These are phyloP conservation scores for Erythrolamprus reginae DNA, from an alignment of 2,113 vertebrate species.

Conservation along the genomic window DNA sequence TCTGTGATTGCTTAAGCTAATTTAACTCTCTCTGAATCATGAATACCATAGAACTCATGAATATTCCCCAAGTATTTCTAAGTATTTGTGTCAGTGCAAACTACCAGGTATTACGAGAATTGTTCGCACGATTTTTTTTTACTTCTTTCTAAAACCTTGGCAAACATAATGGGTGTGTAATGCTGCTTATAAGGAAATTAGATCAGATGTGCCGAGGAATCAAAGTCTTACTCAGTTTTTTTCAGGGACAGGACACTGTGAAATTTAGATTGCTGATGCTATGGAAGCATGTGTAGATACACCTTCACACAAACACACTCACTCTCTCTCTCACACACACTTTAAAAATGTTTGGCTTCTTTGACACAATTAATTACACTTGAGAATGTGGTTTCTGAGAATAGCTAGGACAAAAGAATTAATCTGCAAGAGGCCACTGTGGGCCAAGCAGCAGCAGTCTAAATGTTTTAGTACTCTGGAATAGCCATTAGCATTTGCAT, in stretches of 20 bases:
- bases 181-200: not conserved
- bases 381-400: not conserved
- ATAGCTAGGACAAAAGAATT: not conserved
- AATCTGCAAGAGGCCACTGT: not conserved
- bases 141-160: not conserved
- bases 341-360: conserved; percentile 1
- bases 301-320: not conserved
- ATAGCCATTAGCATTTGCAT: conserved; percentile 4
- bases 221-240: not conserved
- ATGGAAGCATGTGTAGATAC: not conserved
- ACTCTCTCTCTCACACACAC: not conserved
- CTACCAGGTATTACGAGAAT: not conserved
- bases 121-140: not conserved
- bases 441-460: not conserved
- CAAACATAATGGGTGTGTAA: not conserved
- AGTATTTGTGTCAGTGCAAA: conserved; percentile 1
- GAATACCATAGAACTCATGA: not conserved
- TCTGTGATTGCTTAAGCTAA: not conserved
- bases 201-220: not conserved
- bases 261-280: not conserved
- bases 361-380: not conserved
- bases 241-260: not conserved
- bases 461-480: not conserved
- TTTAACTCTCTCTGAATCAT: not conserved
- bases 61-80: not conserved